Evolutionary conservation across 2,113 vertebrate genomes (phyloP), one percentile per base, ranked within the genome.

Genomic region (Toxotes chatareus): DNA sequence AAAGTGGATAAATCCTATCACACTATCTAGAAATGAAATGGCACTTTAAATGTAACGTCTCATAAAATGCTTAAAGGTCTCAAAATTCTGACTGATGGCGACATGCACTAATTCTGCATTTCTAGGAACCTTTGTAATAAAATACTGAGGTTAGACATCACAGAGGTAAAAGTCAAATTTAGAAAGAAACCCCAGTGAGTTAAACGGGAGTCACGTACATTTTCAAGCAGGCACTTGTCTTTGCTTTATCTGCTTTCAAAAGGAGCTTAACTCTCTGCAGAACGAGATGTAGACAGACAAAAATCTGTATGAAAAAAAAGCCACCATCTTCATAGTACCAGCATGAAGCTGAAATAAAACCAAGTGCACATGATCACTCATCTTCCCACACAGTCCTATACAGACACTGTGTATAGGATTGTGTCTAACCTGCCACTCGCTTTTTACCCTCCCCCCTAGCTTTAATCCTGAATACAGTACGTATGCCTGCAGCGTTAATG

Each of bases 401-500:
- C 55, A 23, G 56, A 21, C 10, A 66, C 38, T 80, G 68, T 75
- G 71, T 44, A 12, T 6, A 42, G 74, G 42, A 64, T 67, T 63
- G 71, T 57, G 49, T 80, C 74, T 57, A 73, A 67, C 80, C 72
- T 73, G 75, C 38, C 38, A 56, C 21, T 47, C 13, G 2, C 69
- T 64, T 64, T 83, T 63, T 68, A 27, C 42, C 40, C 32, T 56
- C 27, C 55, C 76, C 34, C 57, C 55, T 56, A 23, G 64, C 64
- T 80, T 81, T 85, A 88, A 91, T 89, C 89, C 83, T 74, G 74
- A 62, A 74, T 80, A 80, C 81, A 78, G 83, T 68, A 76, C 65
- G 66, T 78, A 67, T 76, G 85, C 79, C 83, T 86, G 85, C 61
- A 79, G 82, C 85, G 73, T 72, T 91, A 90, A 90, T 85, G 56